Percentiles rank a stretch among this genome's conserved stretches.
Conservation (phyloP, 2,113 vertebrate species). For the Miniopterus natalensis region DNA sequence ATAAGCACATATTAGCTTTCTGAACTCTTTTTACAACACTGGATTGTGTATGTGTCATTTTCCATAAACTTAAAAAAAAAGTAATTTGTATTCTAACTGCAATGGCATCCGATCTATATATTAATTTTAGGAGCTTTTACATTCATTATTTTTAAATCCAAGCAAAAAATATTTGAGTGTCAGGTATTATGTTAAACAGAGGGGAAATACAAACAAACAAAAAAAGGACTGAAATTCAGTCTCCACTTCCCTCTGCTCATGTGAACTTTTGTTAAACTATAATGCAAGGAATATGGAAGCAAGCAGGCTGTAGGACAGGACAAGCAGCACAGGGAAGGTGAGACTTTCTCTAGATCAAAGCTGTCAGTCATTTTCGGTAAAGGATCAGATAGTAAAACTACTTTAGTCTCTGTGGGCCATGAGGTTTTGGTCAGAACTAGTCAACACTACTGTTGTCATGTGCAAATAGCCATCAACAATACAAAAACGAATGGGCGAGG, state of each 20-base stretch:
- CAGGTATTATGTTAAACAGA: neutral
- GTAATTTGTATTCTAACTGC: neutral
- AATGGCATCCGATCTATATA: neutral
- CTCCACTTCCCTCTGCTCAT: accelerated
- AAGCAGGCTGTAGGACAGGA: neutral
- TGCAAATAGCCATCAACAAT: neutral
- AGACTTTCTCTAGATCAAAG: neutral
- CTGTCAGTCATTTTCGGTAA: neutral
- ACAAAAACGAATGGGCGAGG: accelerated
- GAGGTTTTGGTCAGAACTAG: neutral
- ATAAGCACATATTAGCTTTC: neutral
- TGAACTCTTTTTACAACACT: neutral
- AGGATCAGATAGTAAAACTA: neutral
- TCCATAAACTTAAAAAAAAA: neutral
- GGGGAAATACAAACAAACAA: neutral
- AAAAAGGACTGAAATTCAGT: neutral
- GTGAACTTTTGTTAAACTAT: neutral
- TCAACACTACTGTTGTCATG: neutral
- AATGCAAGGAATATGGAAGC: neutral
- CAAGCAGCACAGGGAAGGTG: neutral
- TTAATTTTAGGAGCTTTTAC: neutral
- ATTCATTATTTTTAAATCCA: neutral
- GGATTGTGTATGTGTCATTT: neutral
- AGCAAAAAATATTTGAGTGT: neutral
- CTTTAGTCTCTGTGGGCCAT: neutral